Conservation (phyloP, 1,140 invertebrate genomes). For the Cherax quadricarinatus region DNA sequence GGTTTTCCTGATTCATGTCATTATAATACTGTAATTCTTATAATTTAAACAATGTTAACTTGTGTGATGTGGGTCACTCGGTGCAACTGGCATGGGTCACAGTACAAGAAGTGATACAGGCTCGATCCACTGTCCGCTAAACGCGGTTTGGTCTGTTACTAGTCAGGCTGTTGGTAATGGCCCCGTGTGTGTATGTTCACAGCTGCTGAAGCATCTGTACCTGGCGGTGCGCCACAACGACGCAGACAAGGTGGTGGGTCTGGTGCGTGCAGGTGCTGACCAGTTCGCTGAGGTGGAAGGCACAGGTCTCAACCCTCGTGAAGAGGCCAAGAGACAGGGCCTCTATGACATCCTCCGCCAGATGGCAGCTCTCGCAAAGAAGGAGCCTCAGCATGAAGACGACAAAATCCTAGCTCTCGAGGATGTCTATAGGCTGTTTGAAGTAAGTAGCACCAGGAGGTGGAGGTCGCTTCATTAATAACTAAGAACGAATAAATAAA, state of each 20-base stretch:
- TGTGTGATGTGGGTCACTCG: too few species aligned
- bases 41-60: too few species aligned
- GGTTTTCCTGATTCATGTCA: too few species aligned
- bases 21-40: too few species aligned
- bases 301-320: constrained; percentile 38
- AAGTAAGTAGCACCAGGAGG: constrained; percentile 51
- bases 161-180: too few species aligned
- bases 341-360: constrained; percentile 44
- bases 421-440: constrained; percentile 55
- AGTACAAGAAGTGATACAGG: too few species aligned
- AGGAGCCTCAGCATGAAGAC: background rate
- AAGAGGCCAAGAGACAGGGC: constrained; percentile 64
- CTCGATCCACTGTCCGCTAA: too few species aligned
- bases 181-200: background rate
- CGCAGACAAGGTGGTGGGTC: constrained; percentile 51
- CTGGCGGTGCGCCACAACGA: constrained; percentile 69
- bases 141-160: too few species aligned
- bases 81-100: too few species aligned
- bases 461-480: background rate
- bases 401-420: constrained; percentile 48
- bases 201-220: constrained; percentile 71
- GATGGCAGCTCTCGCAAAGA: constrained; percentile 49
- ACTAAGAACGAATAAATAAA: background rate
- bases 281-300: constrained; percentile 58
- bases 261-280: constrained; percentile 64